Evolutionary conservation across 2,888 invertebrate species (phyloP).

Genomic region (Stenichneumon culpator): DNA sequence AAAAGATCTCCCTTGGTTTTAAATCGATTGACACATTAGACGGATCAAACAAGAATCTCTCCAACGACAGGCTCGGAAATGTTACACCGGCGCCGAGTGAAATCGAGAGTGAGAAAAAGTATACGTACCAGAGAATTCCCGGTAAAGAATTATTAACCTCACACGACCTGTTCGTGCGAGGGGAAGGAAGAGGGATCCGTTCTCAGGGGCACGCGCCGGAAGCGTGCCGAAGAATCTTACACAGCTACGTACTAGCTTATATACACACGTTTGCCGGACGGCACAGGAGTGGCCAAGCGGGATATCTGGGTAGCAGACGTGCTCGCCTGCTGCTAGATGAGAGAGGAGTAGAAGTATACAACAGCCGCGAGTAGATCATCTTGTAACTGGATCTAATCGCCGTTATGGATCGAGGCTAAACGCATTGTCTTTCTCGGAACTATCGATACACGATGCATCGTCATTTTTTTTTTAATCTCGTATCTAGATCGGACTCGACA

Average conservation of each 20-base stretch:
- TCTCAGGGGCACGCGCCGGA: constrained; percentile 66
- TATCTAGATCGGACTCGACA: background rate
- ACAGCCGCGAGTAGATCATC: constrained; percentile 44
- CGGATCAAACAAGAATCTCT: background rate
- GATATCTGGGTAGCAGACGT: constrained; percentile 48
- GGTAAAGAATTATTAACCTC: constrained; percentile 62
- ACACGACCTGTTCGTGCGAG: constrained; percentile 43
- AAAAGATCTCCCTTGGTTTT: background rate
- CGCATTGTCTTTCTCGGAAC: constrained; percentile 29
- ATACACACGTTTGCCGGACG: constrained; percentile 17
- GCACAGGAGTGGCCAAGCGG: constrained; percentile 43
- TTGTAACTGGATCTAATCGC: constrained; percentile 69
- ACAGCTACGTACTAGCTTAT: background rate
- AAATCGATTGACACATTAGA: constrained; percentile 1
- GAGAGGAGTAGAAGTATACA: constrained; percentile 40
- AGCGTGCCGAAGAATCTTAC: constrained; percentile 70
- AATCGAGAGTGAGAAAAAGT: constrained; percentile 26
- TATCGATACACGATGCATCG: constrained; percentile 19
- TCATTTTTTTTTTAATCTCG: background rate
- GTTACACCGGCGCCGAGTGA: constrained; percentile 3
- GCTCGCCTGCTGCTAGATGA: constrained; percentile 45
- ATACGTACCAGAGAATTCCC: constrained; percentile 22
- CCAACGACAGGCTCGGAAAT: background rate
- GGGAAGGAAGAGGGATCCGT: constrained; percentile 33
- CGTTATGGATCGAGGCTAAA: constrained; percentile 38